Conservation (phyloP, 2,113 vertebrate genomes). For the Nestor notabilis region DNA sequence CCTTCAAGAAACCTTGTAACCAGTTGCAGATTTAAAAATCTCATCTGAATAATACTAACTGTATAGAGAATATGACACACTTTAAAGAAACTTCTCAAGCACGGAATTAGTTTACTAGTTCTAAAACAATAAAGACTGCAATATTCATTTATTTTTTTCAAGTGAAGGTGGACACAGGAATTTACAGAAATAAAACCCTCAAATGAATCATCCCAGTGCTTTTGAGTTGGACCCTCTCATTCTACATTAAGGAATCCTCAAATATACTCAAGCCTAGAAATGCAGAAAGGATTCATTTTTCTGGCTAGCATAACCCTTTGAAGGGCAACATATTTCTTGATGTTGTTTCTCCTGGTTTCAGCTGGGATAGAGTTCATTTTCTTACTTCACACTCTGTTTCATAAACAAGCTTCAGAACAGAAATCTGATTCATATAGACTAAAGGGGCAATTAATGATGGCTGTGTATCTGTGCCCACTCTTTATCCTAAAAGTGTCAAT, state of each 20-base stretch:
- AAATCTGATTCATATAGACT: neutral
- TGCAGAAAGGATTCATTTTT: neutral
- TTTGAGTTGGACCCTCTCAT: neutral
- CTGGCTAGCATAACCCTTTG: neutral
- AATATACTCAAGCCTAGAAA: neutral
- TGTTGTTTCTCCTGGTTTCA: neutral
- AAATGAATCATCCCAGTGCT: neutral
- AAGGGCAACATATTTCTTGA: neutral
- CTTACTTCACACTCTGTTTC: neutral
- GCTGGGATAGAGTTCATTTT: neutral
- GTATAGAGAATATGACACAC: neutral
- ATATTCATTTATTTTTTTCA: neutral
- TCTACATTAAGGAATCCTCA: neutral
- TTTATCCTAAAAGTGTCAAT: neutral
- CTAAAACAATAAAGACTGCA: neutral
- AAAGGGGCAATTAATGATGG: neutral
- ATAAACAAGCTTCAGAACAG: neutral
- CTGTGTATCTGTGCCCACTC: neutral
- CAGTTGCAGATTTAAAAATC: neutral
- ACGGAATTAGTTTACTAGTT: neutral
- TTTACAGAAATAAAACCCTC: neutral
- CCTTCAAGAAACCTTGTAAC: neutral
- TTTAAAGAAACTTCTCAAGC: neutral
- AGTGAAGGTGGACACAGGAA: neutral
- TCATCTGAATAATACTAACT: neutral